Evolutionary conservation across 2,888 invertebrate species (phyloP).

Genomic region (Meta bourneti): DNA sequence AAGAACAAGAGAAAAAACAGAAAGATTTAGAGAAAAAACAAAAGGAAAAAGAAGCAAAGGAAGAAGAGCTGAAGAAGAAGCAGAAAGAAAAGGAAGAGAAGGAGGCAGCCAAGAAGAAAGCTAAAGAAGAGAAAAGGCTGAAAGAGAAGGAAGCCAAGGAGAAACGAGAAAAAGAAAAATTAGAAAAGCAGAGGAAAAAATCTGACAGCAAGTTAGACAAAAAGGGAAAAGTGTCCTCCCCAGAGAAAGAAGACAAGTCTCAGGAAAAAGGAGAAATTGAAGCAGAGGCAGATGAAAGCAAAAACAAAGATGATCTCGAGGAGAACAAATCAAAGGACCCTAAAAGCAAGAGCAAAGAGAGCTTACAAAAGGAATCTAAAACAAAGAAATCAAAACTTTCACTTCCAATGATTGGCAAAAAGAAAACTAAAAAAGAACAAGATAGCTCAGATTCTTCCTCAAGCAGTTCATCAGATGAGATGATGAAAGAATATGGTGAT

Average conservation of each 20-base stretch:
- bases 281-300: conserved; percentile 39
- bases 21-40: conserved; percentile 58
- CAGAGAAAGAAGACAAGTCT: conserved; percentile 57
- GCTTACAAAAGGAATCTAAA: conserved; percentile 59
- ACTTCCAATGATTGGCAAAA: conserved; percentile 66
- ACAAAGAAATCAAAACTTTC: conserved; percentile 61
- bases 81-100: conserved; percentile 76
- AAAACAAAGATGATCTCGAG: conserved; percentile 25
- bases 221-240: conserved; percentile 45
- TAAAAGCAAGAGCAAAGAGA: conserved; percentile 70
- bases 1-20: conserved; percentile 50
- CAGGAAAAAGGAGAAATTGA: conserved; percentile 31
- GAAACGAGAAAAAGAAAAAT: conserved; percentile 75
- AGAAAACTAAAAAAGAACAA: conserved; percentile 51
- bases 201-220: conserved; percentile 71
- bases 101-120: conserved; percentile 68
- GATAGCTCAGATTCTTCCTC: conserved; percentile 75
- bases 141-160: conserved; percentile 76
- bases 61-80: conserved; percentile 58
- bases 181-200: conserved; percentile 76
- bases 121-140: conserved; percentile 73
- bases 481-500: conserved; percentile 76
- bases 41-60: conserved; percentile 71
- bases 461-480: conserved; percentile 74
- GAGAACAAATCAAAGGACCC: conserved; percentile 42